Base-by-base conservation (phyloP, 2,888 invertebrate genomes). In the Listrodromus nycthemerus region DNA sequence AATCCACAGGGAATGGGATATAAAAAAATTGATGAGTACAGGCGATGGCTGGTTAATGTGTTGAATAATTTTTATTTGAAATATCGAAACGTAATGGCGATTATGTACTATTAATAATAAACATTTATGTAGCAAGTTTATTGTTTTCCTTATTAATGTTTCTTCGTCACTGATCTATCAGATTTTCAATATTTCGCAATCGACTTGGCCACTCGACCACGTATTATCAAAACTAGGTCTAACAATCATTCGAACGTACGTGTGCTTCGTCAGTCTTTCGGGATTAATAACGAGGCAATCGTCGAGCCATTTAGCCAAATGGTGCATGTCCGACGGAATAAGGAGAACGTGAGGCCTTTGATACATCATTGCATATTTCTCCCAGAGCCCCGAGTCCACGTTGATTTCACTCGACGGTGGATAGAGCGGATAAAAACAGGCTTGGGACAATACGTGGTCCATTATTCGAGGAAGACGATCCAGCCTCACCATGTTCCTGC, bases 201-300 rank as follows among this genome's bases (percentile, higher is more conserved):
- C 89, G 82, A 93, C 84, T 66, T 87, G 85, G 13, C 88, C 80
- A 5, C 85, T 67, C 45, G 87, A 84, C 92, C 92, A 93, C 5
- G 63, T 27, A 21, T 79, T 84, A 41, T 85, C 84, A 21, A 33
- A 30, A 13, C 76, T 45, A 10, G 86, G 80, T 63, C 83, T 86
- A 27, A 98, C 92, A 76, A 95, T 94, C 0, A 98, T 92, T 33
- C 96, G 95, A 0, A 96, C 96, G 94, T 96, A 98, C 0, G 97
- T 96, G 65, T 96, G 96, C 92, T 97, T 98, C 0, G 96, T 95
- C 75, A 98, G 92, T 82, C 96, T 95, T 88, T 98, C 98, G 0
- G 98, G 98, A 94, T 99, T 99, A 24, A 98, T 94, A 13, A 97
- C 96, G 41, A 98, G 94, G 88, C 97, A 97, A 1, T 96, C 97